phyloP scores from a whole-genome alignment of 2,113 vertebrate species.

The Smithornis capensis region DNA sequence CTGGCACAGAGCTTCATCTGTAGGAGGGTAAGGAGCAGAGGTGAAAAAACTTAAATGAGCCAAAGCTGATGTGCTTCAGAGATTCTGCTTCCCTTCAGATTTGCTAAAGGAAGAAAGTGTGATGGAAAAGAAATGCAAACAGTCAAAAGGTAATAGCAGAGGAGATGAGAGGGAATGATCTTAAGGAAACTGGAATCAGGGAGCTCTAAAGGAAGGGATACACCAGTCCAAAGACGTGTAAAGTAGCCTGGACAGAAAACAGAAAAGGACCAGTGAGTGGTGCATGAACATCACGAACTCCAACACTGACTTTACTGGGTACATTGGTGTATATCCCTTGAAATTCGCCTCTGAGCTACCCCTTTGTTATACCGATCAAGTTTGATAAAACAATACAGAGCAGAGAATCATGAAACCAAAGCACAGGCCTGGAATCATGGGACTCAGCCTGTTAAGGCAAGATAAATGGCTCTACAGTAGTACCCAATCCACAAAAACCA shows the following conservation, averaged over 20 bases:
- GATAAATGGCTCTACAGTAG: not conserved
- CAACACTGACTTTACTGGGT: not conserved
- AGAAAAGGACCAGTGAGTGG: not conserved
- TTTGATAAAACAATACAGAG: not conserved
- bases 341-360: not conserved
- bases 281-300: not conserved
- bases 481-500: not conserved
- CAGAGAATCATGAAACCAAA: not conserved
- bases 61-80: slow-evolving; percentile 11
- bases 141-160: not conserved
- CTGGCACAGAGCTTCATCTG: not conserved
- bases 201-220: not conserved
- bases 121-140: not conserved
- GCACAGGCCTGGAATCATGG: not conserved
- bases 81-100: not conserved
- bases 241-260: not conserved
- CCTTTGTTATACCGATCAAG: not conserved
- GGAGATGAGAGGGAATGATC: not conserved
- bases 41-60: slow-evolving; percentile 37
- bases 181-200: not conserved
- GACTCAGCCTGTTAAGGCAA: not conserved
- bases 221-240: not conserved
- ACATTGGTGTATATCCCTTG: not conserved
- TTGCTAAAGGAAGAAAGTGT: not conserved
- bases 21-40: slow-evolving; percentile 22